Evolutionary conservation across 2,113 vertebrate genomes (phyloP).

Genomic region (Bubo bubo): DNA sequence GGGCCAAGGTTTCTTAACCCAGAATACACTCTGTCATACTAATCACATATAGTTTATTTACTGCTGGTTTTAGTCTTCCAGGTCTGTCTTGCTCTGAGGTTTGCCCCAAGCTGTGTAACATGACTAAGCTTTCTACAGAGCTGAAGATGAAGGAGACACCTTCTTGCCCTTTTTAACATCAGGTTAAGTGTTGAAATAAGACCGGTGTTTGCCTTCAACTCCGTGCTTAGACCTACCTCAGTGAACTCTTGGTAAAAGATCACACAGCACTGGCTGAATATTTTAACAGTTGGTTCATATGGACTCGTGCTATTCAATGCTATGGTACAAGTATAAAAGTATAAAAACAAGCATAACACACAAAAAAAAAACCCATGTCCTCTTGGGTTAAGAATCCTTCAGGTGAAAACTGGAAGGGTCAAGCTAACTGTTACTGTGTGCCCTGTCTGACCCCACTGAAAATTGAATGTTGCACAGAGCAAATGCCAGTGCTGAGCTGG

Average conservation of each 20-base stretch:
- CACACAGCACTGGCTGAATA: background rate
- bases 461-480: background rate
- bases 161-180: background rate
- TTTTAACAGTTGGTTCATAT: background rate
- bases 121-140: background rate
- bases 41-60: background rate
- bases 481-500: rapidly evolving
- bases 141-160: background rate
- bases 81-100: background rate
- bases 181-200: background rate
- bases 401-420: background rate
- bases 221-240: background rate
- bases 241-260: background rate
- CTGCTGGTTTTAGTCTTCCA: background rate
- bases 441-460: background rate
- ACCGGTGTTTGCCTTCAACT: background rate
- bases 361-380: background rate
- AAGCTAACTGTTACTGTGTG: background rate
- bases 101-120: background rate
- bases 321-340: background rate
- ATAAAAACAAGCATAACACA: background rate
- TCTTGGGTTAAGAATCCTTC: background rate
- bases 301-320: background rate
- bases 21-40: background rate
- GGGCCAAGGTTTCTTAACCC: background rate